phyloP scores from a whole-genome alignment of 1,140 invertebrate species.

The Diabrotica undecimpunctata region DNA sequence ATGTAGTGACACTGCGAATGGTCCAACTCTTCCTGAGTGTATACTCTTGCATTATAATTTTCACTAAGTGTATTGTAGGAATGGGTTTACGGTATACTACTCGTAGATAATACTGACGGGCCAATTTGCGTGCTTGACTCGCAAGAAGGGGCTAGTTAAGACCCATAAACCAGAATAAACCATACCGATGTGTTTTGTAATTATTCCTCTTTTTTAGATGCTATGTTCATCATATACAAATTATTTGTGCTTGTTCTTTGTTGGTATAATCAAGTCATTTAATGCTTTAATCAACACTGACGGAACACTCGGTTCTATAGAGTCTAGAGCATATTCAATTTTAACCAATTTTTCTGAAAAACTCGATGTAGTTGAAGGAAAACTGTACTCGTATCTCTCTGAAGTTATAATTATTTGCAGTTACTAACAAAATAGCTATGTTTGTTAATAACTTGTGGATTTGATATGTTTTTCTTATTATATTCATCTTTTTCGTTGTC shows the following conservation, averaged over 20 bases:
- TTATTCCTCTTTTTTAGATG: constrained; percentile 93
- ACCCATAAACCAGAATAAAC: constrained; percentile 95
- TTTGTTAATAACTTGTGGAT: too few species aligned
- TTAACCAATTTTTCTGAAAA: too few species aligned
- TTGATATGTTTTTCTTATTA: too few species aligned
- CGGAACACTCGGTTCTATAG: too few species aligned
- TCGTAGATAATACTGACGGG: constrained; percentile 90
- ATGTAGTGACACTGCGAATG: constrained; percentile 96
- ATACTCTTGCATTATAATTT: constrained; percentile 99
- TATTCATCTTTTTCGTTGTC: too few species aligned
- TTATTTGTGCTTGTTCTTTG: constrained; percentile 99
- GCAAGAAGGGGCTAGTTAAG: constrained; percentile 89
- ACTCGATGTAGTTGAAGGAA: too few species aligned
- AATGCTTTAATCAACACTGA: constrained; percentile 63
- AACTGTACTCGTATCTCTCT: too few species aligned
- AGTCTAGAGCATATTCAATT: too few species aligned
- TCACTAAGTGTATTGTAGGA: constrained; percentile 93
- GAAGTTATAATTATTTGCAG: too few species aligned
- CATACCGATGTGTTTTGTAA: constrained; percentile 96
- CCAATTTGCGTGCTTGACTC: constrained; percentile 93
- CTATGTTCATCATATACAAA: constrained; percentile 96
- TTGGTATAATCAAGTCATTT: constrained; percentile 95
- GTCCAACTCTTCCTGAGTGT: constrained; percentile 98
- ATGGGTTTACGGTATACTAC: constrained; percentile 91
- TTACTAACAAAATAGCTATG: too few species aligned